Evolutionary conservation across 1,140 invertebrate genomes (phyloP).

Genomic region (Drosophila subpulchrella): DNA sequence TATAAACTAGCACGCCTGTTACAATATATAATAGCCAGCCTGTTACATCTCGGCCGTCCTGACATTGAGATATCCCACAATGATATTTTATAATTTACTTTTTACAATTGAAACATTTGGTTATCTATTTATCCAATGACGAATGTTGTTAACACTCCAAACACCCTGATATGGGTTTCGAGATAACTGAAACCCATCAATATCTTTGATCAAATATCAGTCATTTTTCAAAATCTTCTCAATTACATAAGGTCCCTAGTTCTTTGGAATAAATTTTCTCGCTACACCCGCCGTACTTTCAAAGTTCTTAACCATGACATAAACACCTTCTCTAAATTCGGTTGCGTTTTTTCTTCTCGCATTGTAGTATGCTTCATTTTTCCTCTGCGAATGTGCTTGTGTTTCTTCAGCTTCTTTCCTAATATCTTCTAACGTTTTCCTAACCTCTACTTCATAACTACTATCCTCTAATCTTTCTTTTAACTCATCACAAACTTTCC

Average conservation of each 20-base stretch:
- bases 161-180: background rate
- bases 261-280: background rate
- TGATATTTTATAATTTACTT: too few species aligned
- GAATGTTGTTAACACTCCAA: background rate
- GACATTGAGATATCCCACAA: too few species aligned
- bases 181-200: too few species aligned
- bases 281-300: background rate
- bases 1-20: too few species aligned
- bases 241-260: background rate
- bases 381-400: background rate
- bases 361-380: slow-evolving; percentile 1
- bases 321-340: too few species aligned
- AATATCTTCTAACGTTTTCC: slow-evolving; percentile 2
- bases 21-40: too few species aligned
- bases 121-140: background rate
- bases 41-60: too few species aligned
- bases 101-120: too few species aligned
- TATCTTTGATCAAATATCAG: too few species aligned
- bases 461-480: background rate
- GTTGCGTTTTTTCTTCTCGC: too few species aligned
- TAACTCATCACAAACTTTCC: background rate
- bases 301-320: too few species aligned
- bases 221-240: background rate
- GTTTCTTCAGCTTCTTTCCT: slow-evolving; percentile 4
- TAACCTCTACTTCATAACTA: background rate